phyloP scores from a whole-genome alignment of 2,797 vertebrate genomes.

The Spatula clypeata region DNA sequence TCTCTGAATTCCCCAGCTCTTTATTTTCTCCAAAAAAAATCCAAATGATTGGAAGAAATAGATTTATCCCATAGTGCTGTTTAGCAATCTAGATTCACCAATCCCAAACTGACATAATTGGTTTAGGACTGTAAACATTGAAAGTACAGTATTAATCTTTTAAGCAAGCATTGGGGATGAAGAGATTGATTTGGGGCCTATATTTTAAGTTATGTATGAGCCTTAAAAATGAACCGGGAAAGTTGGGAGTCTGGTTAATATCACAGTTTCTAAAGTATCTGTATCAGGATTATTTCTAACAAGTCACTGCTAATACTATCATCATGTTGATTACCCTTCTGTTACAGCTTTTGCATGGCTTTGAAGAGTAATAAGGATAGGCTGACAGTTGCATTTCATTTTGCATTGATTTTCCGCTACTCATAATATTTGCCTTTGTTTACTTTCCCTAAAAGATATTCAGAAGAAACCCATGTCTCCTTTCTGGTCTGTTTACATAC shows the following conservation, averaged over 20 bases:
- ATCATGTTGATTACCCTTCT: not conserved
- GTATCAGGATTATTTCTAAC: not conserved
- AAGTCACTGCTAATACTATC: not conserved
- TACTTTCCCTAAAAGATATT: not conserved
- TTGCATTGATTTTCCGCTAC: not conserved
- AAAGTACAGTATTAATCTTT: not conserved
- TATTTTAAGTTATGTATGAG: not conserved
- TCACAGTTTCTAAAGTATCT: not conserved
- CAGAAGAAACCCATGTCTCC: not conserved
- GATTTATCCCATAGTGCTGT: not conserved
- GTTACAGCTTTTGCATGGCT: not conserved
- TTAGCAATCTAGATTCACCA: not conserved
- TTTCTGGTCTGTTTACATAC: not conserved
- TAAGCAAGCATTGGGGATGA: not conserved
- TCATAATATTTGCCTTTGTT: not conserved
- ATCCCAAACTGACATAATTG: not conserved
- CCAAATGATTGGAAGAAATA: not conserved
- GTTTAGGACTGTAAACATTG: not conserved
- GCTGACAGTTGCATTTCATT: not conserved
- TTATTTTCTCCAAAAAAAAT: not conserved
- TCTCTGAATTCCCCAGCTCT: not conserved
- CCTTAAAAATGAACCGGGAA: not conserved
- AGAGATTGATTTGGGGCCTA: not conserved
- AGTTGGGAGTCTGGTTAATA: not conserved
- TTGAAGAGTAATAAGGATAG: not conserved